A percentile compares a stretch with the other conserved stretches of the same genome.
phyloP scores from a whole-genome alignment of 2,888 invertebrate species.

The Graphium colonna region DNA sequence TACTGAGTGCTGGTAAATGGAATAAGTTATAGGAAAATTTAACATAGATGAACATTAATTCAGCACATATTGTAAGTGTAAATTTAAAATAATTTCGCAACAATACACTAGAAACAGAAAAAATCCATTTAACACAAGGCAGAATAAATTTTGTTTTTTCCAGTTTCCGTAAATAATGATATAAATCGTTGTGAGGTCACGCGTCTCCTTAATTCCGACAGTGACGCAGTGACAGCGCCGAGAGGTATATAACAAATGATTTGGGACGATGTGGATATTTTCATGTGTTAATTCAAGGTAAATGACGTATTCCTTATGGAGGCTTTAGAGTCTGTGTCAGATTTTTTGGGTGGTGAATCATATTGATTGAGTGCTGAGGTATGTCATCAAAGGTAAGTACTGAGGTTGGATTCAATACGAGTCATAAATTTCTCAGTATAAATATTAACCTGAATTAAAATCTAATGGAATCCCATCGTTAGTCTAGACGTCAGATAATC shows the following conservation, averaged over 20 bases:
- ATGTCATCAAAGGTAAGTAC: too few species aligned
- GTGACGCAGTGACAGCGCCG: conserved; percentile 11
- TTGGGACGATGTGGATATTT: conserved; percentile 8
- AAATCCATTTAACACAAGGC: not conserved
- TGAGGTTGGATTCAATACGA: too few species aligned
- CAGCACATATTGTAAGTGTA: too few species aligned
- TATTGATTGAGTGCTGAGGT: too few species aligned
- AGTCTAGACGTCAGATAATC: too few species aligned
- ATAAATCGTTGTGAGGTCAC: conserved; percentile 10
- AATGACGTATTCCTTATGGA: not conserved
- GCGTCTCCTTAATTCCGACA: conserved; percentile 16
- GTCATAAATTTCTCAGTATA: too few species aligned
- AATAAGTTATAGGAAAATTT: too few species aligned
- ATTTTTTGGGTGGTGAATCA: not conserved
- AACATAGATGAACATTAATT: too few species aligned
- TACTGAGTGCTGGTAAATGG: too few species aligned
- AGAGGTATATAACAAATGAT: conserved; percentile 14
- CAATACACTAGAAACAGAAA: not conserved
- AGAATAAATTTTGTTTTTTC: conserved; percentile 1
- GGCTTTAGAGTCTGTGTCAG: not conserved
- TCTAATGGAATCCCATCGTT: too few species aligned
- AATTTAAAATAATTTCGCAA: not conserved
- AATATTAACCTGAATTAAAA: too few species aligned
- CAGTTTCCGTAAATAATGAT: conserved; percentile 1
- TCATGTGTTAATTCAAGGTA: conserved; percentile 1